Evolutionary conservation across 2,888 invertebrate genomes (phyloP).

Genomic region (Drosophila prolongata): DNA sequence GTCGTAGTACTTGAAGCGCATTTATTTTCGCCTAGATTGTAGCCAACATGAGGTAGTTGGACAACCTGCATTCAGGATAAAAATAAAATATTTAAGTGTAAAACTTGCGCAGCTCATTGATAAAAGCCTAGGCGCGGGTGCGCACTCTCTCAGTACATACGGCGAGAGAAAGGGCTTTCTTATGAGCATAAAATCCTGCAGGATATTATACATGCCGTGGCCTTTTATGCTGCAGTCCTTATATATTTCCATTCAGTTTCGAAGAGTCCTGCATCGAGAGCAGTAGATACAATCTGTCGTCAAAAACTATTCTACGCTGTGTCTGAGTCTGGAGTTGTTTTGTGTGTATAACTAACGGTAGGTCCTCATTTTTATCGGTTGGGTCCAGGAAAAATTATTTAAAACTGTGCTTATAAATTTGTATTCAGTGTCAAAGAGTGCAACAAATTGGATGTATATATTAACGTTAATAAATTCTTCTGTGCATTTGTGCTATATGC

Average conservation of each 20-base stretch:
- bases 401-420: background rate
- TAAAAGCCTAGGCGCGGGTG: conserved; percentile 50
- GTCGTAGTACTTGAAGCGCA: background rate
- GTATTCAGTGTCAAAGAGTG: background rate
- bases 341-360: conserved; percentile 77
- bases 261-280: conserved; percentile 77
- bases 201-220: conserved; percentile 61
- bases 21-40: conserved; percentile 9
- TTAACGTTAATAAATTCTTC: background rate
- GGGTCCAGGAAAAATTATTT: background rate
- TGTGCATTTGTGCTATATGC: conserved; percentile 5
- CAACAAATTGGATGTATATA: no score
- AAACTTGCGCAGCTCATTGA: conserved; percentile 74
- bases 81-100: conserved; percentile 67
- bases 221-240: conserved; percentile 66
- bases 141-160: conserved; percentile 45
- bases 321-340: conserved; percentile 48
- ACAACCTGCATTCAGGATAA: conserved; percentile 38
- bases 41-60: conserved; percentile 3
- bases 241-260: conserved; percentile 64
- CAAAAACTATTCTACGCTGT: conserved; percentile 19
- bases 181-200: conserved; percentile 66
- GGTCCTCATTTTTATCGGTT: conserved; percentile 45
- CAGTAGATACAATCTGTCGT: conserved; percentile 65
- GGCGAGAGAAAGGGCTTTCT: conserved; percentile 21